Conservation (phyloP, 2,888 invertebrate species). For the Tenodera sinensis region DNA sequence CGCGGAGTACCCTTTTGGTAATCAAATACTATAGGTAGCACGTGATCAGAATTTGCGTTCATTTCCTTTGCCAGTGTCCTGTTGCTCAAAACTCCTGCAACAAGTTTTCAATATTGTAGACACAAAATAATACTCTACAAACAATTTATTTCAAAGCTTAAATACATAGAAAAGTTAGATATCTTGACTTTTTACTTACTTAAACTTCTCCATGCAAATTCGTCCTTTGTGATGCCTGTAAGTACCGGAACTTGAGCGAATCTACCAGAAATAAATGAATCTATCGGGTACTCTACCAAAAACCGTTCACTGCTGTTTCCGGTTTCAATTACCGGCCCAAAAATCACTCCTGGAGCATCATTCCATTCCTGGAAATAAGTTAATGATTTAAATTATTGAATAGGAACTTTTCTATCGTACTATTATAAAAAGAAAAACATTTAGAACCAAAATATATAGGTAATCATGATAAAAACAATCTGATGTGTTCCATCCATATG, state of each 20-base stretch:
- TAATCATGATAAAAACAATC: too few species aligned
- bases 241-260: neutral
- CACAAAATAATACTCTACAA: too few species aligned
- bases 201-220: neutral
- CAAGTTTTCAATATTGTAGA: neutral
- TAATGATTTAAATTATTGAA: too few species aligned
- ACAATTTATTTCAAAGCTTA: too few species aligned
- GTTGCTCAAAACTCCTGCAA: slow-evolving; percentile 53
- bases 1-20: slow-evolving; percentile 55
- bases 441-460: too few species aligned
- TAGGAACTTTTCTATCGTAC: too few species aligned
- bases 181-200: neutral
- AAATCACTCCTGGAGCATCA: neutral
- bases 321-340: neutral
- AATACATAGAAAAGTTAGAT: too few species aligned
- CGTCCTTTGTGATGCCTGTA: neutral
- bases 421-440: too few species aligned
- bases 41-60: slow-evolving; percentile 56
- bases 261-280: neutral
- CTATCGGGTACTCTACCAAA: neutral
- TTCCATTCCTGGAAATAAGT: neutral
- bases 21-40: slow-evolving; percentile 63
- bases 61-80: slow-evolving; percentile 51
- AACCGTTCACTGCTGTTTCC: neutral
- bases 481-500: too few species aligned